Percentiles rank a stretch among this genome's conserved stretches.
Conservation (phyloP, 1,140 invertebrate species). For the Amphibalanus amphitrite region DNA sequence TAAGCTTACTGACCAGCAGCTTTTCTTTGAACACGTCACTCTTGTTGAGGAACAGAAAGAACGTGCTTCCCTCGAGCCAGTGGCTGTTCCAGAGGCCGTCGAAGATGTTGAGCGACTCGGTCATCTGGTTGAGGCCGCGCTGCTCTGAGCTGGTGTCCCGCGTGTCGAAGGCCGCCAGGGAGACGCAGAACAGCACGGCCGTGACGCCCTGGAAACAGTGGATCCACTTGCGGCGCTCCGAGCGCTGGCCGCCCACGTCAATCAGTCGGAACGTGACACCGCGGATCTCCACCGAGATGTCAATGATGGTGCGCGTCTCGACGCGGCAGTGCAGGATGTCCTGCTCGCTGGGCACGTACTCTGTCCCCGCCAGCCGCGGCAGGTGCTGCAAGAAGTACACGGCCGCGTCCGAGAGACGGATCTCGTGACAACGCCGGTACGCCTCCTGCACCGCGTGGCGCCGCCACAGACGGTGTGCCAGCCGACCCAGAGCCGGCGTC, state of each 20-base stretch:
- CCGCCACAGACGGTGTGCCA: background rate
- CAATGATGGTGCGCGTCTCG: slow-evolving; percentile 10
- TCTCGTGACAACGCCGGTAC: background rate
- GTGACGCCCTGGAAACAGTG: slow-evolving; percentile 33
- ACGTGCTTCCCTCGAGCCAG: slow-evolving; percentile 9
- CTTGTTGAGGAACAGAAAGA: slow-evolving; percentile 13
- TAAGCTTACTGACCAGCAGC: background rate
- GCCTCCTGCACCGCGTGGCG: background rate
- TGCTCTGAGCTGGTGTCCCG: slow-evolving; percentile 24
- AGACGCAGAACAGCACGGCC: slow-evolving; percentile 25
- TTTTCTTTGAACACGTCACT: slow-evolving; percentile 11
- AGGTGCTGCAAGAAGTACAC: background rate
- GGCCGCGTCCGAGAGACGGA: background rate
- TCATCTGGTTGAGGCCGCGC: slow-evolving; percentile 19
- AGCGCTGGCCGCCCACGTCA: slow-evolving; percentile 34
- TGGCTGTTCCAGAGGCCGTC: slow-evolving; percentile 9
- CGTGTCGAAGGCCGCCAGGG: slow-evolving; percentile 29
- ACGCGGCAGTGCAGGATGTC: slow-evolving; percentile 12
- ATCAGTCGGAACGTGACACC: slow-evolving; percentile 23
- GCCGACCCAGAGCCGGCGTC: background rate
- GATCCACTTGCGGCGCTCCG: slow-evolving; percentile 38
- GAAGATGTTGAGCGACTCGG: slow-evolving; percentile 10
- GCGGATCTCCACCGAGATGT: slow-evolving; percentile 5
- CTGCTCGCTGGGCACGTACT: slow-evolving; percentile 8
- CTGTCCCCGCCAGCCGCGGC: background rate